A percentile compares a stretch with the other conserved stretches of the same genome.
phyloP scores from a whole-genome alignment of 2,888 invertebrate species.

The Acanthosepion esculentum region DNA sequence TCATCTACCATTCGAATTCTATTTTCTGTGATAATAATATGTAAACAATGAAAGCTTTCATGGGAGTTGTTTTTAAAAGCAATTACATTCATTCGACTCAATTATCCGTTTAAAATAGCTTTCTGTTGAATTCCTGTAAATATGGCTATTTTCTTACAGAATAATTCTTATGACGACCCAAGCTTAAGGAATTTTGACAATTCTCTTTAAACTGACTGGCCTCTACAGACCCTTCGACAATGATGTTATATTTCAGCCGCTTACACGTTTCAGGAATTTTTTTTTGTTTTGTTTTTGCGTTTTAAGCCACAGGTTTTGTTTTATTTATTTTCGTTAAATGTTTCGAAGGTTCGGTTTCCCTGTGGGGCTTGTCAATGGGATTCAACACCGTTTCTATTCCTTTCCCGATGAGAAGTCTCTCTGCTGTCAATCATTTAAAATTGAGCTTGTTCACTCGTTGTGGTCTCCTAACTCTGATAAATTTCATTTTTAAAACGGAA shows the following conservation, averaged over 20 bases:
- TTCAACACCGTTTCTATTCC: background rate
- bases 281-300: background rate
- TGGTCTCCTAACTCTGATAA: background rate
- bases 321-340: background rate
- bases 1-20: background rate
- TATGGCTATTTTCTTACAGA: background rate
- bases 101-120: background rate
- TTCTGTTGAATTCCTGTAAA: background rate
- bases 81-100: background rate
- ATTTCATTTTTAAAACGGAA: no score
- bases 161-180: background rate
- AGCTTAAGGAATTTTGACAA: background rate
- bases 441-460: background rate
- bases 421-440: background rate
- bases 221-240: background rate
- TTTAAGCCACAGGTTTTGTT: no score
- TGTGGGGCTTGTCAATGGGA: background rate
- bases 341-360: background rate
- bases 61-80: background rate
- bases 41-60: background rate
- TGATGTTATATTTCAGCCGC: background rate
- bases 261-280: background rate
- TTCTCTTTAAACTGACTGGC: background rate
- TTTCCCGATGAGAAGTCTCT: background rate
- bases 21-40: background rate